phyloP scores from a whole-genome alignment of 1,140 invertebrate species.

The Armadillidium nasatum region DNA sequence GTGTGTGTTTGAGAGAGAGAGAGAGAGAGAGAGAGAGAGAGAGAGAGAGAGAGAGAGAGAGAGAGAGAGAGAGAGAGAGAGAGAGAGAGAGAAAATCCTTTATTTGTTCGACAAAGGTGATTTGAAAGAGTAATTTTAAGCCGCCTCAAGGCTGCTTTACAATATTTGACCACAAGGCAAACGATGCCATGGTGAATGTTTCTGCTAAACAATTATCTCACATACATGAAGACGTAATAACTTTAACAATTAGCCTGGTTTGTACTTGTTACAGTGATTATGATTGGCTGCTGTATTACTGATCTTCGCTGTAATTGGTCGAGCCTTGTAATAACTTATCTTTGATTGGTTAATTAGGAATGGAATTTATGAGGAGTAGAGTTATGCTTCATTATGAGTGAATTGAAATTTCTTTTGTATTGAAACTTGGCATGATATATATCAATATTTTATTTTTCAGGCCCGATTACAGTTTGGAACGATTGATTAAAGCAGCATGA shows the following conservation, averaged over 20 bases:
- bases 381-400: not conserved
- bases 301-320: not conserved
- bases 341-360: constrained; percentile 4
- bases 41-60: too few species aligned
- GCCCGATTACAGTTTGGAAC: too few species aligned
- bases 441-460: not conserved
- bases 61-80: too few species aligned
- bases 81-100: too few species aligned
- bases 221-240: constrained; percentile 8
- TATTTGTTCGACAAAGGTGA: not conserved
- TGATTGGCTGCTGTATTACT: constrained; percentile 4
- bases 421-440: not conserved
- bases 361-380: constrained; percentile 1
- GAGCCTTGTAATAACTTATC: not conserved
- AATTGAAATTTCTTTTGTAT: not conserved
- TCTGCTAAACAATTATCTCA: constrained; percentile 2
- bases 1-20: too few species aligned
- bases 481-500: too few species aligned
- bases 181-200: not conserved
- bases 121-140: not conserved
- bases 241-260: not conserved
- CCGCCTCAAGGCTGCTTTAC: not conserved
- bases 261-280: constrained; percentile 2
- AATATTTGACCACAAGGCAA: constrained; percentile 1
- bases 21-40: too few species aligned